Base-by-base conservation (phyloP, 1,140 invertebrate species). In the Caenorhabditis briggsae region DNA sequence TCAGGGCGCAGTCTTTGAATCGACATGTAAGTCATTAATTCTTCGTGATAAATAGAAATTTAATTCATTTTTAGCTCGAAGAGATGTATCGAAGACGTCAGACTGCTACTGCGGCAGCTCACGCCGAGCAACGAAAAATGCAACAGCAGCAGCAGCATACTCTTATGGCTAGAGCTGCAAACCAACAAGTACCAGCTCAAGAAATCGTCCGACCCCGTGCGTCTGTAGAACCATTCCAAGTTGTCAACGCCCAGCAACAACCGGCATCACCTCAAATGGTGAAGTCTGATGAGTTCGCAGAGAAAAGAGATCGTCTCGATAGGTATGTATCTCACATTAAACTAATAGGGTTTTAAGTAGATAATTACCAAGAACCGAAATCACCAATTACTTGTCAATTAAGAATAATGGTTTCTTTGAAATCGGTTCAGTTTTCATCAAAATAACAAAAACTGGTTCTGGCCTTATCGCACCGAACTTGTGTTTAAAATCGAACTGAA, bases 201-300 rank as follows among this genome's bases (percentile, higher is more conserved):
- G 85, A 86, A 61, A 50, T 78, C 48, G 55, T 64, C 14, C 50
- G 85, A 18, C 85, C 85, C 2, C 85, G 85, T n/a, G 85, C 85
- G 20, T 86, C 85, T 41, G 85, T 86, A 33, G 85, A 83, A 74
- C 85, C 85, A 16, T 86, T 86, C 85, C 65, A 86, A 16, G 56
- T 86, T n/a, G 43, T 50, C 20, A 53, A 78, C 14, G 61, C 74
- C 20, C 65, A 86, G 53, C 70, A 78, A 23, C 70, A 78, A 78
- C 46, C n/a, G 11, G 9, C 70, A 78, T 78, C 70, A 78, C 70
- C 64, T 16, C 33, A 70, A 70, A 43, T 70, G 41, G 41, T 46
- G 64, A 70, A 78, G 33, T 50, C 70, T 18, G 33, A 50, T 18
- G 70, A 50, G 11, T 78, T 78, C 46, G 43, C 46, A 8, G 70